A percentile compares a stretch with the other conserved stretches of the same genome.
Conservation (phyloP, 2,113 vertebrate genomes). For the Empidonax traillii region DNA sequence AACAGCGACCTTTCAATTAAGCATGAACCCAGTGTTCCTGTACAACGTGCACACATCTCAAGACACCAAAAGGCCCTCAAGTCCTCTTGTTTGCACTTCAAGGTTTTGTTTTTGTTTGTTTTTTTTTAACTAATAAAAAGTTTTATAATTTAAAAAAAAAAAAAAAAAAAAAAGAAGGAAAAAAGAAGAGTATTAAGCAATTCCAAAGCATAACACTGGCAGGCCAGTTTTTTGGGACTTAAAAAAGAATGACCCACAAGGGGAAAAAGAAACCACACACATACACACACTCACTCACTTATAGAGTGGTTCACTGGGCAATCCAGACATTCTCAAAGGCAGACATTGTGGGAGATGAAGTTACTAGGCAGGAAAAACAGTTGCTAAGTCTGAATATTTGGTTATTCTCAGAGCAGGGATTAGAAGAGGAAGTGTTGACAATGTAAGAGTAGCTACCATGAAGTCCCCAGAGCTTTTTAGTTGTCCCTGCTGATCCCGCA, state of each 20-base stretch:
- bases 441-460: slow-evolving; percentile 65
- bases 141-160: background rate
- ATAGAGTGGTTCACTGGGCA: background rate
- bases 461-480: slow-evolving; percentile 60
- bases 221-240: background rate
- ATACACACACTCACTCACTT: background rate
- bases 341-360: slow-evolving; percentile 52
- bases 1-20: slow-evolving; percentile 1
- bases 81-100: background rate
- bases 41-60: background rate
- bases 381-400: slow-evolving; percentile 71
- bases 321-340: slow-evolving; percentile 51
- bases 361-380: slow-evolving; percentile 66
- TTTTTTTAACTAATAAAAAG: background rate
- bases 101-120: background rate
- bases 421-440: slow-evolving; percentile 70
- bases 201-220: background rate
- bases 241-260: background rate
- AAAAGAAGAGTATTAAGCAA: background rate
- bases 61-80: background rate
- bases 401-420: slow-evolving; percentile 68
- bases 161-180: background rate
- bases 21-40: background rate
- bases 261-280: background rate
- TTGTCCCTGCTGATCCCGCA: slow-evolving; percentile 49